phyloP scores from a whole-genome alignment of 2,113 vertebrate genomes.

The Malurus elegans region DNA sequence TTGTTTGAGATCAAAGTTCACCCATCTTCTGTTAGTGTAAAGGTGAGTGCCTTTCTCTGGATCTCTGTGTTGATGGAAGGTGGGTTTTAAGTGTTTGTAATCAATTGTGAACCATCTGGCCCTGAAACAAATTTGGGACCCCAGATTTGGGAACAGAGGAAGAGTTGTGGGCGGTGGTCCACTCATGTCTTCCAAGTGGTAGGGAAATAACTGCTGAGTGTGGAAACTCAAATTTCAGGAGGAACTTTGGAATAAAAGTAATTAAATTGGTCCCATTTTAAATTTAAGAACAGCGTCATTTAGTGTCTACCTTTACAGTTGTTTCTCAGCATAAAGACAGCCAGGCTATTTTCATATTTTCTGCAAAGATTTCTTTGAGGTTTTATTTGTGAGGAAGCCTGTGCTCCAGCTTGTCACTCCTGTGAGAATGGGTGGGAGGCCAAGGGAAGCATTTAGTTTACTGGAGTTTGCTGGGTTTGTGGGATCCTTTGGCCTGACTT shows the following conservation, averaged over 20 bases:
- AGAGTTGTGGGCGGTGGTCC: background rate
- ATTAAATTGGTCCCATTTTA: background rate
- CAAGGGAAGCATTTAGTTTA: background rate
- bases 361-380: background rate
- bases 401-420: background rate
- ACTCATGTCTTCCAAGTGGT: fast-evolving
- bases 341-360: background rate
- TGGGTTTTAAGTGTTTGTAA: background rate
- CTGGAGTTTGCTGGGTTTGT: conserved; percentile 49
- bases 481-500: conserved; percentile 14
- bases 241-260: background rate
- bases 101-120: background rate
- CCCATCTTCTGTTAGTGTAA: background rate
- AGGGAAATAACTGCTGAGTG: background rate
- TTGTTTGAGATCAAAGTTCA: background rate
- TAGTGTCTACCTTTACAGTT: background rate
- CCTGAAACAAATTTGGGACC: background rate
- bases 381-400: background rate
- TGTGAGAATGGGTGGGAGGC: background rate
- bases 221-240: background rate
- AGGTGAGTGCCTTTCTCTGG: background rate
- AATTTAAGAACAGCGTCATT: background rate
- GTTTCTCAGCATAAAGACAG: background rate
- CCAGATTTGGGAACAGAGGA: background rate
- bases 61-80: background rate